Percentiles rank a stretch among this genome's conserved stretches.
phyloP scores from a whole-genome alignment of 2,888 invertebrate genomes.

The Amorpha juglandis region DNA sequence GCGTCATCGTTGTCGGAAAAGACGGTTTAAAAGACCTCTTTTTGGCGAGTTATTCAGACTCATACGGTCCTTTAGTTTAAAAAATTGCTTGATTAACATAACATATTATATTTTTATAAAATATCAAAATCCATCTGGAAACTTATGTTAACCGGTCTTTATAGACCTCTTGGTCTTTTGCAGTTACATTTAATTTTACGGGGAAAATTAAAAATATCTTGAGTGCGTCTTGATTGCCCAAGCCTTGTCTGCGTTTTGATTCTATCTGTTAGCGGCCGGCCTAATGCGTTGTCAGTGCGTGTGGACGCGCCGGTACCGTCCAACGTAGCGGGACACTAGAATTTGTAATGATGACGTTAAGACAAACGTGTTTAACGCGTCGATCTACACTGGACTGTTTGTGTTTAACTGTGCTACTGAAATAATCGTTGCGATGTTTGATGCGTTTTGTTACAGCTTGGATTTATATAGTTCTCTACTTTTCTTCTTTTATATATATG shows the following conservation, averaged over 20 bases:
- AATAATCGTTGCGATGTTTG: background rate
- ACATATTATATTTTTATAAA: too few relatives aligned
- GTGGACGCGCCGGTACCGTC: conserved; percentile 24
- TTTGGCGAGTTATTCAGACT: too few relatives aligned
- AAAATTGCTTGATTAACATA: too few relatives aligned
- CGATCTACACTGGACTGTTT: conserved; percentile 16
- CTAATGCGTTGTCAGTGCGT: conserved; percentile 22
- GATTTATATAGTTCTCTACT: background rate
- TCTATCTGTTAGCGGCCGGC: background rate
- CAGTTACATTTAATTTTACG: too few relatives aligned
- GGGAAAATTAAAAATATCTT: background rate
- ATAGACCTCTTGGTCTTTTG: too few relatives aligned
- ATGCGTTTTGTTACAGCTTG: background rate
- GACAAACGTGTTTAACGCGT: conserved; percentile 27
- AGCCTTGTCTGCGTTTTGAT: background rate
- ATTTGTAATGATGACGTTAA: conserved; percentile 29
- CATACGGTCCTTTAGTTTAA: too few relatives aligned
- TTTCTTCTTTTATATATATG: too few relatives aligned
- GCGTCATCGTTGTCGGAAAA: too few relatives aligned
- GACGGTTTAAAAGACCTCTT: too few relatives aligned
- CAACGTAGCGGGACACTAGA: conserved; percentile 29
- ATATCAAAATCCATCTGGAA: too few relatives aligned
- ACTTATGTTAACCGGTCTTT: too few relatives aligned
- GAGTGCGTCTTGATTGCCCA: background rate
- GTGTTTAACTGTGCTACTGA: conserved; percentile 23